Evolutionary conservation across 1,140 invertebrate species (phyloP).

Genomic region (Eciton burchellii): DNA sequence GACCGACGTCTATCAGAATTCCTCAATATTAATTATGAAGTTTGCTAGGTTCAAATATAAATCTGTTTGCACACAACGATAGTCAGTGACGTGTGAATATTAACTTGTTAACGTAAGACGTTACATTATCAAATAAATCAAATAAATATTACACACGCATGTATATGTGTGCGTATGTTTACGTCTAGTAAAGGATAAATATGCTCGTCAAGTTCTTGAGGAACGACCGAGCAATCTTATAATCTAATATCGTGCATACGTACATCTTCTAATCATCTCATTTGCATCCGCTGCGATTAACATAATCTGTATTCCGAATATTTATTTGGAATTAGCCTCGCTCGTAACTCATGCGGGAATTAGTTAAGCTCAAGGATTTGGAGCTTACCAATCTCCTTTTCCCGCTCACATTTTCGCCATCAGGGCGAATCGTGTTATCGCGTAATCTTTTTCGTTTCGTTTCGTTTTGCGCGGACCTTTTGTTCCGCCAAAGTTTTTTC

Average conservation of each 20-base stretch:
- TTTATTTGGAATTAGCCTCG: conserved; percentile 85
- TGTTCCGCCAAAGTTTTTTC: neutral
- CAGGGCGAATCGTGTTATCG: conserved; percentile 75
- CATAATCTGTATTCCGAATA: conserved; percentile 86
- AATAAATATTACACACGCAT: neutral
- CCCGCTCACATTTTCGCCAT: conserved; percentile 61
- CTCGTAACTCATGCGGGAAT: conserved; percentile 84
- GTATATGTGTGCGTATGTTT: no score
- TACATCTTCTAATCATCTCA: conserved; percentile 76
- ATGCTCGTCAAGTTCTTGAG: neutral
- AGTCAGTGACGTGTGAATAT: no score
- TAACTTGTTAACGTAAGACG: no score
- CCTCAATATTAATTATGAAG: conserved; percentile 77
- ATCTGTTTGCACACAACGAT: neutral
- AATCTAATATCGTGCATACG: conserved; percentile 8
- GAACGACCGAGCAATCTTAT: neutral
- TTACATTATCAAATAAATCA: neutral
- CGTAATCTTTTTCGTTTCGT: conserved; percentile 71
- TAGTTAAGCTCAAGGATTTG: conserved; percentile 85
- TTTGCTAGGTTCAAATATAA: conserved; percentile 67
- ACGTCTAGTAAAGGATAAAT: neutral
- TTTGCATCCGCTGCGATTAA: conserved; percentile 84
- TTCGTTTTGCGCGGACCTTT: conserved; percentile 17
- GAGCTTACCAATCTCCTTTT: conserved; percentile 82
- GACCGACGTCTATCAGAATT: conserved; percentile 55